These are phyloP conservation scores for Tridacna gigas DNA, from an alignment of 2,888 invertebrate species.

Conservation along the genomic window DNA sequence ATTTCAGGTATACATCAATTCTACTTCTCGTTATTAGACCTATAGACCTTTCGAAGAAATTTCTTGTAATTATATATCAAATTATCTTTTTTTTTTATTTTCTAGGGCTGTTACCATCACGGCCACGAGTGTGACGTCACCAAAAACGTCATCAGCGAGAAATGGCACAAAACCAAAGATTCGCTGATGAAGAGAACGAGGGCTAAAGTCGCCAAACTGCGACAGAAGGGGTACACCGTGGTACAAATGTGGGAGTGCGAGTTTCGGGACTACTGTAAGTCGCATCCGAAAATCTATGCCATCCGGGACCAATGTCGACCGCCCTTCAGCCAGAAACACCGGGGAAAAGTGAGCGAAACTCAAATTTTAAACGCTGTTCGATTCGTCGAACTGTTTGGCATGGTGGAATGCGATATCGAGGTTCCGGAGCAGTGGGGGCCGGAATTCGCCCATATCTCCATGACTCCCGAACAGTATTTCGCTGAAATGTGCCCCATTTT, in stretches of 20 bases:
- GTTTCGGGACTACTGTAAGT: slow-evolving; percentile 18
- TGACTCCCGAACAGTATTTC: slow-evolving; percentile 33
- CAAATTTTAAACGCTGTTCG: slow-evolving; percentile 37
- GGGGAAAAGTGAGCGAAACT: slow-evolving; percentile 29
- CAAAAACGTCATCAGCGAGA: slow-evolving; percentile 33
- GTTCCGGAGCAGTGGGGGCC: slow-evolving; percentile 45
- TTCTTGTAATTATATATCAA: background rate
- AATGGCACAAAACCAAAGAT: slow-evolving; percentile 30
- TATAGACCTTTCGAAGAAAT: slow-evolving; percentile 27
- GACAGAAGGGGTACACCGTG: slow-evolving; percentile 31
- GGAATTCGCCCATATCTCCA: slow-evolving; percentile 16
- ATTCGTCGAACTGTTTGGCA: slow-evolving; percentile 28
- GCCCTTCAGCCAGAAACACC: slow-evolving; percentile 24
- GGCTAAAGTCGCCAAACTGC: slow-evolving; percentile 12
- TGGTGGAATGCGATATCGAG: slow-evolving; percentile 45
- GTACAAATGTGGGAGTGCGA: slow-evolving; percentile 51
- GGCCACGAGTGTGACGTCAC: slow-evolving; percentile 41
- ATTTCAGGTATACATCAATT: slow-evolving; percentile 29
- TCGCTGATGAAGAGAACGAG: slow-evolving; percentile 13
- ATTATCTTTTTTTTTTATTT: background rate
- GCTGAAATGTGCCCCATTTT: slow-evolving; percentile 53
- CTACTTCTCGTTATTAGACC: too few relatives aligned
- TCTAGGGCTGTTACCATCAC: slow-evolving; percentile 47
- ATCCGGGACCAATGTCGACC: slow-evolving; percentile 31
- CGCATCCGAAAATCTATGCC: slow-evolving; percentile 35